Evolutionary conservation across 1,140 invertebrate species (phyloP), one percentile per base, ranked within the genome.

Genomic region (Rhyzopertha dominica): DNA sequence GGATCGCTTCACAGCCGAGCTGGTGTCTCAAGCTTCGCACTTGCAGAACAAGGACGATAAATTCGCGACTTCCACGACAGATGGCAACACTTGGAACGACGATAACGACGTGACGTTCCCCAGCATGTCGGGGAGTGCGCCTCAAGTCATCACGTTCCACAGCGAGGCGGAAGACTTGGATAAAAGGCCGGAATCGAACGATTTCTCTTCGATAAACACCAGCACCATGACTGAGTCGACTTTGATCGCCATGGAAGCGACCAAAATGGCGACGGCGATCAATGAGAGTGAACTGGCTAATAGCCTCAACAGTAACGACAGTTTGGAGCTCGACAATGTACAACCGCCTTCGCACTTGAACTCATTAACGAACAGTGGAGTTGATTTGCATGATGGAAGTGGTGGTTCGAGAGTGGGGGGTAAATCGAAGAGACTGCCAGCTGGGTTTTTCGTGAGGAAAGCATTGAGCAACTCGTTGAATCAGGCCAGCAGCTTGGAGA

Each of bases 101-200:
- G 78, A 85, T 54, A 83, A 84, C 62, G 84, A 87, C 51, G 68
- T 84, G 24, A 83, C 84, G 0, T 87, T 87, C 60, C 85, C 85
- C 0, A 87, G 81, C 28, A 79, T 87, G 12, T 87, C 84, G 43
- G 77, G 81, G 13, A 83, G 82, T 22, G 78, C 79, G 0, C 85
- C 85, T 1, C 63, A 84, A 35, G 73, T 81, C 0, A 75, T 77
- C 0, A 85, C 84, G 0, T 78, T 84, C 29, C 77, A 76, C 43
- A 80, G 82, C 53, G 81, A 84, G 38, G 13, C n/a, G 5, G 45
- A 46, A 17, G 39, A 39, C 17, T n/a, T 32, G 13, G 29, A 51
- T 37, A 51, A 56, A 39, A 31, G 17, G 14, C 39, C 48, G 26
- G 41, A 50, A 23, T 61, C 62, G 4, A 65, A 59, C 44, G 61